Evolutionary conservation across 2,113 vertebrate species (phyloP).

Genomic region (Haplotaxodon microlepis): DNA sequence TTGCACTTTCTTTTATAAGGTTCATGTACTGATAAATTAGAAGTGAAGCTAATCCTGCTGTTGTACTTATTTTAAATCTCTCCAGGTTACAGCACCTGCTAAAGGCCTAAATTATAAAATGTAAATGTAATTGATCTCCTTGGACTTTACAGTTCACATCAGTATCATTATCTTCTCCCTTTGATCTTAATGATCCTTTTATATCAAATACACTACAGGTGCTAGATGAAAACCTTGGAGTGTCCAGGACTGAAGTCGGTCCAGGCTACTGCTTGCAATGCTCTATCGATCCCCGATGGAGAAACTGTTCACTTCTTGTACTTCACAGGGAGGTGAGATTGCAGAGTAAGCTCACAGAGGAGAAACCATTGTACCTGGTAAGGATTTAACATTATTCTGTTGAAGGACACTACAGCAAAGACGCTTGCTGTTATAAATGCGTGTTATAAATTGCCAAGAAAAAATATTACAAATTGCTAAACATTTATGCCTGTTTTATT

Average conservation of each 20-base stretch:
- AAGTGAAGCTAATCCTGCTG: background rate
- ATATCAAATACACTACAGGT: constrained; percentile 42
- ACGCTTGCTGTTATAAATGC: background rate
- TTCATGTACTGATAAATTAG: background rate
- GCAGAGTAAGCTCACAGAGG: constrained; percentile 16
- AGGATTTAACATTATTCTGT: constrained; percentile 15
- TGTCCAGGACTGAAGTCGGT: background rate
- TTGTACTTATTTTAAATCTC: constrained; percentile 21
- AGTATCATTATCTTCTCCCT: constrained; percentile 27
- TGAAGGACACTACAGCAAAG: constrained; percentile 32
- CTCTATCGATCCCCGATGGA: constrained; percentile 11
- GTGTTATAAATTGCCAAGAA: background rate
- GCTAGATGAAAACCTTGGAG: constrained; percentile 15
- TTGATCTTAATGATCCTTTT: constrained; percentile 42
- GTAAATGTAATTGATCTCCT: constrained; percentile 47
- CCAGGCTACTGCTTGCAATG: background rate
- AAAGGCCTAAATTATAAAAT: constrained; percentile 49
- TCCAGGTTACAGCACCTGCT: background rate
- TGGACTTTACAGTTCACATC: constrained; percentile 20
- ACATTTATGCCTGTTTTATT: background rate
- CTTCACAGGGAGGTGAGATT: background rate
- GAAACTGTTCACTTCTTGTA: background rate
- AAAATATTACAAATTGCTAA: background rate
- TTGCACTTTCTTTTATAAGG: background rate
- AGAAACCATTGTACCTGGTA: background rate